A percentile compares a stretch with the other conserved stretches of the same genome.
Conservation (phyloP, 2,797 vertebrate species). For the Benthosema pterotum region DNA sequence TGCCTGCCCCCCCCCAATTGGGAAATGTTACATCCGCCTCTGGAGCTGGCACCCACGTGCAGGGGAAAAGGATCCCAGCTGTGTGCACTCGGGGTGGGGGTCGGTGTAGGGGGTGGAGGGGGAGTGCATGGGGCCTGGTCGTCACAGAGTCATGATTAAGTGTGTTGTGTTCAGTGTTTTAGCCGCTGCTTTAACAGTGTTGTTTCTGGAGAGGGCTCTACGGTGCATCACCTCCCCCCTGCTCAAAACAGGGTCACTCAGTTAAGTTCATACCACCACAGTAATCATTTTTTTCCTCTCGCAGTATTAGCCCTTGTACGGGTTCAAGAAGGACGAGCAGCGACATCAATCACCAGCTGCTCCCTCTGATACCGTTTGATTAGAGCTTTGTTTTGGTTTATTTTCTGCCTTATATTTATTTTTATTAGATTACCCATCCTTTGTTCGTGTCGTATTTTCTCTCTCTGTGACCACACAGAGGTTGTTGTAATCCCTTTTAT, state of each 20-base stretch:
- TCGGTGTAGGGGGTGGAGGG: neutral
- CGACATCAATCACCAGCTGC: conserved; percentile 68
- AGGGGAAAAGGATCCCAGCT: too few species aligned
- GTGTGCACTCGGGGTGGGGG: too few species aligned
- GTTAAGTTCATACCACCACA: conserved; percentile 52
- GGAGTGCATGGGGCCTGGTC: conserved; percentile 26
- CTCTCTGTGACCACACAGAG: conserved; percentile 10
- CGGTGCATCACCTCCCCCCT: conserved; percentile 52
- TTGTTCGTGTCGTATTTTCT: conserved; percentile 31
- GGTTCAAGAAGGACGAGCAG: conserved; percentile 59
- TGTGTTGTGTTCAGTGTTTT: conserved; percentile 46
- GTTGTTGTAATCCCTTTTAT: conserved; percentile 71
- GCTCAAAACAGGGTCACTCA: conserved; percentile 20
- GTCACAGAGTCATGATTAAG: conserved; percentile 62
- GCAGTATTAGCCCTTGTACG: conserved; percentile 60
- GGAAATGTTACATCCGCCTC: too few species aligned
- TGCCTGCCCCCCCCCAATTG: too few species aligned
- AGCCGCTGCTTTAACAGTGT: conserved; percentile 62
- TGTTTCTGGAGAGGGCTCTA: conserved; percentile 59
- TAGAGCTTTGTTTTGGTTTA: conserved; percentile 30
- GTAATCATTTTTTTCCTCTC: conserved; percentile 69
- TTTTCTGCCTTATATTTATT: conserved; percentile 29
- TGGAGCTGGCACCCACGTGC: conserved; percentile 19
- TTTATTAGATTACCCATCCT: neutral
- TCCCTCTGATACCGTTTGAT: conserved; percentile 65